Base-by-base conservation (phyloP, 1,140 invertebrate genomes). In the Caerostris extrusa region DNA sequence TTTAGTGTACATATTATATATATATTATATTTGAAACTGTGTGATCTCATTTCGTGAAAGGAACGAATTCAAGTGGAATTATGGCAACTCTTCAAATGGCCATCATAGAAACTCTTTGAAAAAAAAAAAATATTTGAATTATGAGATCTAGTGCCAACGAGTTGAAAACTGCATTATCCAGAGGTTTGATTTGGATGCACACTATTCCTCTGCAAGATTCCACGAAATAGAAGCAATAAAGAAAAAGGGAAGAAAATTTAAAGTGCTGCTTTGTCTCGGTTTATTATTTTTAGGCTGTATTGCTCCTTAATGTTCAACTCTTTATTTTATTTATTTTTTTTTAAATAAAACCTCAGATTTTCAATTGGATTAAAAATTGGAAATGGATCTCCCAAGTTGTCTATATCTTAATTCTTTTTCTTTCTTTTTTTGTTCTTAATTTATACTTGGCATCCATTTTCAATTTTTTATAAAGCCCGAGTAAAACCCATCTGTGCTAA, bases 1-100 rank as follows among this genome's bases (percentile, higher is more conserved):
- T 69, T 34, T 87, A 93, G 86, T 93, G 92, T 93, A 93, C n/a
- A 93, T 93, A 93, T 60, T 88, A 71, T 89, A 92, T 92, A 69
- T 93, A 81, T 60, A 82, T 53, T 93, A 67, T 87, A 87, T 55
- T 87, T 64, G 12, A 60, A 55, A 57, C 60, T 10, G n/a, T 87
- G 82, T 93, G 91, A 85, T 87, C 58, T 87, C 34, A 61, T 71
- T 17, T 77, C 19, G 71, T 58, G 14, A 67, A 50, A 53, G 34
- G 57, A 34, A 56, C 56, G 50, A 55, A 56, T 77, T 60, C 34
- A 34, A 14, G 17, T 10, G 53, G 64, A 50, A 64, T 71, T 53
- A n/a, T 71, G 64, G n/a, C 17, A 77, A 71, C n/a, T 7, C 7
- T 56, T 90, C 64, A 34, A 56, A 57, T 53, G 69, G 55, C 53